phyloP scores from a whole-genome alignment of 1,140 invertebrate genomes.

The Brachionus koreanus region DNA sequence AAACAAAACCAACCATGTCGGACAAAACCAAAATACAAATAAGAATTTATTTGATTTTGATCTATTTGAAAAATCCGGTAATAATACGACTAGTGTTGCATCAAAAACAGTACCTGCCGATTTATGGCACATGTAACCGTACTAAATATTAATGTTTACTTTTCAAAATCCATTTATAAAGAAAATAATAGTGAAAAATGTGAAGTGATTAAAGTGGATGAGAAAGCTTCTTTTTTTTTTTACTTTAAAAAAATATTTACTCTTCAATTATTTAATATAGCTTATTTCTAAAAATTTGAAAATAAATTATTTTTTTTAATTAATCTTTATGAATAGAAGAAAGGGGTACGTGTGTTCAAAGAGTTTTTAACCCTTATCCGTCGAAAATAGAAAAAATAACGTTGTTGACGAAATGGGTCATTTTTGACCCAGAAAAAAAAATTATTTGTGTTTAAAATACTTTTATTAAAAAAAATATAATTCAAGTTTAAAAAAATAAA shows the following conservation, averaged over 20 bases:
- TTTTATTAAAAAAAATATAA: too few relatives aligned
- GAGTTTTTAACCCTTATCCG: too few relatives aligned
- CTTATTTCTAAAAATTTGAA: not conserved
- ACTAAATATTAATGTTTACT: not conserved
- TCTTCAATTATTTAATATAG: not conserved
- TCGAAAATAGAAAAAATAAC: too few relatives aligned
- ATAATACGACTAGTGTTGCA: not conserved
- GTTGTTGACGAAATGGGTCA: too few relatives aligned
- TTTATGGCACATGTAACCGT: constrained; percentile 14
- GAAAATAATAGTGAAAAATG: not conserved
- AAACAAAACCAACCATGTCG: not conserved
- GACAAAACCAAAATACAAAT: not conserved
- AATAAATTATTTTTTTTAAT: not conserved
- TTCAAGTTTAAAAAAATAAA: too few relatives aligned
- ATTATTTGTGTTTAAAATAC: too few relatives aligned
- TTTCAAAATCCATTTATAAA: not conserved
- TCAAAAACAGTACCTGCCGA: constrained; percentile 8
- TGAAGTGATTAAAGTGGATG: not conserved
- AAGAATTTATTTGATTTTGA: not conserved
- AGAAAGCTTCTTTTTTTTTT: not conserved
- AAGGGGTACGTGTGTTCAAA: too few relatives aligned
- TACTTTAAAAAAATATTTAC: not conserved
- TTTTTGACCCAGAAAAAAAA: too few relatives aligned
- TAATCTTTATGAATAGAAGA: too few relatives aligned
- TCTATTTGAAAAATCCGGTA: not conserved